These are phyloP conservation scores for Lutjanus argentimaculatus DNA, from an alignment of 2,797 vertebrate genomes.

Conservation along the genomic window DNA sequence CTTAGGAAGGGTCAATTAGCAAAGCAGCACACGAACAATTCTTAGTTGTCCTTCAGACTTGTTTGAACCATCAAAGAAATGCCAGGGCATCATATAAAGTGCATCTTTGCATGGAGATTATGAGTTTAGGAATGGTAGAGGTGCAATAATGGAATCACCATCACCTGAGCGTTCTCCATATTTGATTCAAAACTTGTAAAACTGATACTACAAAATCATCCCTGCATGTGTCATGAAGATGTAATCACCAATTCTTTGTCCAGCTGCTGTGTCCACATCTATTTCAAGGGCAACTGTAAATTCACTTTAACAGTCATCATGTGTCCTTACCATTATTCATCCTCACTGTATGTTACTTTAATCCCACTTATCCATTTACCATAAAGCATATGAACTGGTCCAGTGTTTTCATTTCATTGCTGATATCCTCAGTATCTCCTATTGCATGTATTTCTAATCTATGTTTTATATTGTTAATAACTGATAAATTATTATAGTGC, in stretches of 20 bases:
- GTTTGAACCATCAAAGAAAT: constrained; percentile 16
- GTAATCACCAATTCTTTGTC: constrained; percentile 12
- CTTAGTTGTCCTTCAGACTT: neutral
- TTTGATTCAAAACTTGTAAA: neutral
- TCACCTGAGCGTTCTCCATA: constrained; percentile 1
- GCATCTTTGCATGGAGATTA: constrained; percentile 30
- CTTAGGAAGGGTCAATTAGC: no score
- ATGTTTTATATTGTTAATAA: neutral
- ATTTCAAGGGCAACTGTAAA: constrained; percentile 5
- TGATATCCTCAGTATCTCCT: constrained; percentile 12
- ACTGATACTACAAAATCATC: neutral
- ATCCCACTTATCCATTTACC: constrained; percentile 33
- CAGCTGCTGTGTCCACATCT: constrained; percentile 10
- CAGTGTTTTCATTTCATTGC: constrained; percentile 9
- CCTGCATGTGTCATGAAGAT: constrained; percentile 37
- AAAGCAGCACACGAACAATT: constrained; percentile 20
- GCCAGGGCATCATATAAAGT: neutral
- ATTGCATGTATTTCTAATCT: constrained; percentile 42
- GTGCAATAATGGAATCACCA: neutral
- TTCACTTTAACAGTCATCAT: constrained; percentile 24
- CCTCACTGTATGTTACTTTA: constrained; percentile 21
- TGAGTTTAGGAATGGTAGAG: neutral
- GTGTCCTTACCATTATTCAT: constrained; percentile 11
- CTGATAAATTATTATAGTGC: neutral
- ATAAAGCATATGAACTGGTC: neutral